Conservation (phyloP, 2,113 vertebrate species). For the Sterrhoptilus dennistouni region DNA sequence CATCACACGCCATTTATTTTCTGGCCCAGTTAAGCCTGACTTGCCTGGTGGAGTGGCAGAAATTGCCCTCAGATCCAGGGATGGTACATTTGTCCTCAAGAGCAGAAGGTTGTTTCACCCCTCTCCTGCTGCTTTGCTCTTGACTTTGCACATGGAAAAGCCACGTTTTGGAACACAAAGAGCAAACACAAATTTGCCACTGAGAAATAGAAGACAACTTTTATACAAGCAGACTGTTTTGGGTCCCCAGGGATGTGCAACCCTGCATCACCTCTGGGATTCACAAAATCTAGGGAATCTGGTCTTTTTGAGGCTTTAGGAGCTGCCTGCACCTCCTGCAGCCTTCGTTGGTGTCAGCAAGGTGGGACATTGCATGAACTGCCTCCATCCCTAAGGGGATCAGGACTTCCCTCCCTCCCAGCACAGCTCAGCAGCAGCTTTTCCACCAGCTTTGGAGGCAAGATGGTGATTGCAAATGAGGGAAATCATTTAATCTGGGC, state of each 20-base stretch:
- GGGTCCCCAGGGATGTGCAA: background rate
- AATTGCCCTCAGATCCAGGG: background rate
- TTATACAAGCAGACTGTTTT: background rate
- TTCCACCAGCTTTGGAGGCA: background rate
- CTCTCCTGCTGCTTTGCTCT: background rate
- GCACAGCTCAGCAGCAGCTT: background rate
- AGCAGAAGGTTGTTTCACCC: background rate
- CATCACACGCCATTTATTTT: background rate
- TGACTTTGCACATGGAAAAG: background rate
- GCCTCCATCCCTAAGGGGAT: accelerated
- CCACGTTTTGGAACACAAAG: background rate
- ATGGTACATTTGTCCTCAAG: background rate
- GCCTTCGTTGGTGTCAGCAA: background rate
- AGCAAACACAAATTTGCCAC: background rate
- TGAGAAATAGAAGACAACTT: background rate
- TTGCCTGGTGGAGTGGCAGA: background rate
- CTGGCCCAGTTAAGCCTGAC: background rate
- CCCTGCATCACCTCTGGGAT: background rate
- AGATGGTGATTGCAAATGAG: background rate
- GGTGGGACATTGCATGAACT: accelerated
- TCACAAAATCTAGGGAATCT: accelerated
- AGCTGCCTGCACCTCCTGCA: background rate
- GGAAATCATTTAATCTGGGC: background rate
- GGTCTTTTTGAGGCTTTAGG: background rate
- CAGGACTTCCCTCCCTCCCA: background rate